Evolutionary conservation across 2,113 vertebrate species (phyloP), one percentile per base, ranked within the genome.

Genomic region (Macquaria ambigua): DNA sequence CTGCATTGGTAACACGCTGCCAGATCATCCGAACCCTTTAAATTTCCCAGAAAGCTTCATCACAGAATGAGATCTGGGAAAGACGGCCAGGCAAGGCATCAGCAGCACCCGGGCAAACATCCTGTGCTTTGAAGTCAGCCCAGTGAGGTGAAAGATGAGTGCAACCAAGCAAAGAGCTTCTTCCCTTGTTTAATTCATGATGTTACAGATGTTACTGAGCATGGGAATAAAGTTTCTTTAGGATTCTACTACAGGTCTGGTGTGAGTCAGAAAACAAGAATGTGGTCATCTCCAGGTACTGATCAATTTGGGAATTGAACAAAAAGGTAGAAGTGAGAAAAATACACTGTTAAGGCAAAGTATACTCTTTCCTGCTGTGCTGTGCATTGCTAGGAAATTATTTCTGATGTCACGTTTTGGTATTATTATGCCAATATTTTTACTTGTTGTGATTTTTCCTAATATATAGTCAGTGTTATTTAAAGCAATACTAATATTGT

Each of bases 181-280:
- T 48, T 11, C 7, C 12, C 46, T n/a, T 79, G 28, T 79, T 70
- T 70, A 79, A 79, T 79, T 79, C 43, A 79, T 70, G 43, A 61
- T 70, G 55, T 39, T 11, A 37, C 25, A 50, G 55, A 28, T 71
- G 67, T 63, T 56, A 63, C 31, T 11, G 16, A 71, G 43, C 16
- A 6, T 25, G 14, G 21, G 23, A 48, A 50, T 70, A 58, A 14
- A 14, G 28, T 11, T 43, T 67, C 10, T 43, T 58, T 28, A 21
- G 8, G 21, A 56, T 59, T 79, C 10, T 31, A 37, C 56, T 52
- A 62, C 23, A 71, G 43, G 56, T 52, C 21, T 62, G 28, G 2
- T 39, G 23, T 59, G 66, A 52, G 53, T 79, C 25, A 31, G 50
- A n/a, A 39, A 25, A 74, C 20, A 62, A 16, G 15, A 53, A 21